Percentiles rank a stretch among this genome's conserved stretches.
Evolutionary conservation across 2,113 vertebrate species (phyloP).

Genomic region (Brachirus orientalis): DNA sequence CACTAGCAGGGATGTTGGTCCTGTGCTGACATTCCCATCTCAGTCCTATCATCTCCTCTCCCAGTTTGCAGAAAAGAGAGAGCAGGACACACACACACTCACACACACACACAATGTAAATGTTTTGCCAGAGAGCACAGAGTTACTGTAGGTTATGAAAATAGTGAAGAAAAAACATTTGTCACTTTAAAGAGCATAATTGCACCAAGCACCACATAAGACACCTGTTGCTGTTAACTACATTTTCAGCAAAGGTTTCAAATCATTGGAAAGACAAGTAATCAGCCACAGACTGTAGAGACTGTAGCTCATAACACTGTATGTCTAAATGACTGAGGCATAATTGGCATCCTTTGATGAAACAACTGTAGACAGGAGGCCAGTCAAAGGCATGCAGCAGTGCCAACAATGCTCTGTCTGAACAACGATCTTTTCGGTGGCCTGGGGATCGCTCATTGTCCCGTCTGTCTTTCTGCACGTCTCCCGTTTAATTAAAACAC

Average conservation of each 20-base stretch:
- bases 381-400: slow-evolving; percentile 58
- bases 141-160: no score
- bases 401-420: slow-evolving; percentile 53
- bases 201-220: neutral
- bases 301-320: slow-evolving; percentile 27
- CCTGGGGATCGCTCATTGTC: slow-evolving; percentile 69
- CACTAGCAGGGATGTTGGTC: slow-evolving; percentile 75
- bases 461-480: slow-evolving; percentile 61
- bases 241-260: slow-evolving; percentile 3
- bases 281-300: no score
- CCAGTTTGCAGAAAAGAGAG: slow-evolving; percentile 40
- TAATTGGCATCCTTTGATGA: slow-evolving; percentile 55
- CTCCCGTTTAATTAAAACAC: slow-evolving; percentile 69
- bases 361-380: slow-evolving; percentile 53
- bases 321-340: slow-evolving; percentile 48
- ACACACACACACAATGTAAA: slow-evolving; percentile 4
- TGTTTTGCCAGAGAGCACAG: no score
- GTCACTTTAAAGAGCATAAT: neutral
- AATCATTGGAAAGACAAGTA: slow-evolving; percentile 11
- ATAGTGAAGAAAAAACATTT: neutral
- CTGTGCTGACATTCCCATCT: slow-evolving; percentile 67
- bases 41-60: slow-evolving; percentile 47
- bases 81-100: slow-evolving; percentile 32
- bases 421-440: slow-evolving; percentile 51
- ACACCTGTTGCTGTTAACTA: neutral